Evolutionary conservation across 2,113 vertebrate species (phyloP).

Genomic region (Aplodontia rufa): DNA sequence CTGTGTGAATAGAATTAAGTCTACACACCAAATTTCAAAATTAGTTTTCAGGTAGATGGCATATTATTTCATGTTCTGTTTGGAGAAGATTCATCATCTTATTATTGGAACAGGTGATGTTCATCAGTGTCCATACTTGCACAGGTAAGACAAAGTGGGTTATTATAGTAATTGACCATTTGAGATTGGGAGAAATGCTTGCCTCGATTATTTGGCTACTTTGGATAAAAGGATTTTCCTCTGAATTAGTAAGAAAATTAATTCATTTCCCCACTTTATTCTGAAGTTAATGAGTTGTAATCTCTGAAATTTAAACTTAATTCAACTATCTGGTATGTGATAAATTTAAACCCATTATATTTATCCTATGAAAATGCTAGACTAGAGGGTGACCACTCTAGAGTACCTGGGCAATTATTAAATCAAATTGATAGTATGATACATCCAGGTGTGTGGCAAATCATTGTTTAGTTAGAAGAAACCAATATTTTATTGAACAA

Average conservation of each 20-base stretch:
- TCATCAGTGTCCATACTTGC: not conserved
- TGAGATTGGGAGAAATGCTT: not conserved
- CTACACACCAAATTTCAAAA: not conserved
- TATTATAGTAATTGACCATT: not conserved
- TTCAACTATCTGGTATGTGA: constrained; percentile 18
- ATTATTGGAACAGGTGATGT: not conserved
- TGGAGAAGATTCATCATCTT: not conserved
- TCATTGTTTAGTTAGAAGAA: not conserved
- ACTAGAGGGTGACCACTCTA: not conserved
- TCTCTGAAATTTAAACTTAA: constrained; percentile 21
- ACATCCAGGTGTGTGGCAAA: not conserved
- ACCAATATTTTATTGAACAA: not conserved
- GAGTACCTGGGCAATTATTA: not conserved
- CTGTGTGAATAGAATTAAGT: not conserved
- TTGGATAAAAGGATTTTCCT: not conserved
- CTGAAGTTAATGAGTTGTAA: not conserved
- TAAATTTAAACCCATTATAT: not conserved
- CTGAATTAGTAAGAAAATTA: not conserved
- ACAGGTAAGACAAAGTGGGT: not conserved
- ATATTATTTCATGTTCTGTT: not conserved
- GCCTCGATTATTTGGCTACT: not conserved
- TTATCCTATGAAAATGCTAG: not conserved
- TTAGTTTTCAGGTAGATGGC: not conserved
- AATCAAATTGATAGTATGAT: not conserved
- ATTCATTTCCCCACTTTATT: not conserved